Evolutionary conservation across 2,797 vertebrate genomes (phyloP).

Genomic region (Peromyscus melanophrys): DNA sequence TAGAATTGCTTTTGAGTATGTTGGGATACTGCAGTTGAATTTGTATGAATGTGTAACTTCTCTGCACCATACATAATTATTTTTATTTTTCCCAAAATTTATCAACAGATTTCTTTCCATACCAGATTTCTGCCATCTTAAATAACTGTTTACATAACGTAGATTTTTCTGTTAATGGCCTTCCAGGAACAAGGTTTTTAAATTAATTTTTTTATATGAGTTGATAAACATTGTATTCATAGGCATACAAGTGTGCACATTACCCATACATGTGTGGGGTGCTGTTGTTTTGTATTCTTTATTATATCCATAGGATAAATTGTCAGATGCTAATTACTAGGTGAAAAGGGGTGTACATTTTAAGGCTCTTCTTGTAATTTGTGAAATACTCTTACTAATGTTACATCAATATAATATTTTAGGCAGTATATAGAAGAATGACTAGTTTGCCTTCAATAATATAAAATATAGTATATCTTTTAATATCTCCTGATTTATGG

Average conservation of each 20-base stretch:
- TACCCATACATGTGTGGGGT: not conserved
- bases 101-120: conserved; percentile 32
- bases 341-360: conserved; percentile 24
- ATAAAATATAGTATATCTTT: conserved; percentile 1
- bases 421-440: conserved; percentile 38
- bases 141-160: conserved; percentile 11
- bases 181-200: conserved; percentile 17
- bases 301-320: conserved; percentile 25
- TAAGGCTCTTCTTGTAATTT: conserved; percentile 53
- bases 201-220: not conserved
- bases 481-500: conserved; percentile 34
- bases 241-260: not conserved
- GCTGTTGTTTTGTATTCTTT: conserved; percentile 41
- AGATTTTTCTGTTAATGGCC: conserved; percentile 55
- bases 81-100: not conserved
- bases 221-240: conserved; percentile 42
- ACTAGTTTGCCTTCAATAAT: conserved; percentile 36
- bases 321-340: conserved; percentile 39
- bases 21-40: not conserved
- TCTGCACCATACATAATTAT: not conserved
- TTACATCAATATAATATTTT: conserved; percentile 39
- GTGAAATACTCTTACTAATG: conserved; percentile 32
- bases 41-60: conserved; percentile 20
- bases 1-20: not conserved
- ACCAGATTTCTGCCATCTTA: conserved; percentile 23